Percentiles rank a stretch among this genome's conserved stretches.
These are phyloP conservation scores for Poecilia wingei DNA, from an alignment of 2,797 vertebrate genomes.

Conservation along the genomic window DNA sequence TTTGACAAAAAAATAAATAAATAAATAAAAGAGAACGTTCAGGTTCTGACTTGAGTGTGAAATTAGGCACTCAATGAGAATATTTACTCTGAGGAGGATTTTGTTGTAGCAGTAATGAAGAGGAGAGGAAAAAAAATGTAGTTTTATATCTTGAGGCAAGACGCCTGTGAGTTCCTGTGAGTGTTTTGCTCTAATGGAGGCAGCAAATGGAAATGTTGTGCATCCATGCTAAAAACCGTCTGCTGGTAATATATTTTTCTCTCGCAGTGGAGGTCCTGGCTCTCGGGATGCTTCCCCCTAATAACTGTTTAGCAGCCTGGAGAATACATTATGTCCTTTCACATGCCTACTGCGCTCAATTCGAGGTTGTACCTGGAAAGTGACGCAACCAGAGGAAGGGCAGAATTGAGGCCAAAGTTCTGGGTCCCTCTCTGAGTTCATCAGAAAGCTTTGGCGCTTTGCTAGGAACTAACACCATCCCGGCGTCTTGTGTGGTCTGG, in stretches of 20 bases:
- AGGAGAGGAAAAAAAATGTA: neutral
- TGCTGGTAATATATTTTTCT: constrained; percentile 16
- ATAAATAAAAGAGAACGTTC: constrained; percentile 25
- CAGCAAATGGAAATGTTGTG: constrained; percentile 3
- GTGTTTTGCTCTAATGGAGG: neutral
- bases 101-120: neutral
- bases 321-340: constrained; percentile 18
- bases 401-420: constrained; percentile 45
- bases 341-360: constrained; percentile 28
- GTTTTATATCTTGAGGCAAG: neutral
- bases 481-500: constrained; percentile 70
- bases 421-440: constrained; percentile 43
- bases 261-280: constrained; percentile 48
- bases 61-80: neutral
- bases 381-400: constrained; percentile 57
- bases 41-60: constrained; percentile 17
- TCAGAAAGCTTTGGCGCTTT: constrained; percentile 48
- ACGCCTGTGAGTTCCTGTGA: neutral
- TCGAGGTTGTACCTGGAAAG: constrained; percentile 49
- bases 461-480: constrained; percentile 57
- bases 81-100: neutral
- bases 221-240: neutral
- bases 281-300: constrained; percentile 8
- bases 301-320: constrained; percentile 44
- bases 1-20: constrained; percentile 30